These are phyloP conservation scores for Macaria notata DNA, from an alignment of 2,888 invertebrate genomes.

Conservation along the genomic window DNA sequence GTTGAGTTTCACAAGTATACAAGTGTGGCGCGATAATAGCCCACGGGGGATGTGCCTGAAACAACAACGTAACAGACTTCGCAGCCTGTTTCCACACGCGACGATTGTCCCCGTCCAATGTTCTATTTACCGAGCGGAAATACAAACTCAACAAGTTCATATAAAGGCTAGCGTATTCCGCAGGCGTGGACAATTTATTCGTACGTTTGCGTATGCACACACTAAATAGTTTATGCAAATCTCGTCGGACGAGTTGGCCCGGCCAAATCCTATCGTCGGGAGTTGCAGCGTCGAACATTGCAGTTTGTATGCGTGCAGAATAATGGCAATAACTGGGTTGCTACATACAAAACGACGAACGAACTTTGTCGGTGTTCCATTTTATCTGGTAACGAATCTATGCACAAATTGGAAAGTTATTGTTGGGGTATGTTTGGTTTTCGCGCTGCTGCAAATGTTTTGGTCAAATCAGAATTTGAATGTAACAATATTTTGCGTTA, in stretches of 20 bases:
- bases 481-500: too few species aligned
- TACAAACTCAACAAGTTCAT: slow-evolving; percentile 29
- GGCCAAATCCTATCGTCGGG: slow-evolving; percentile 36
- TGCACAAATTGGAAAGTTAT: slow-evolving; percentile 14
- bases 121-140: slow-evolving; percentile 32
- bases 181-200: slow-evolving; percentile 40
- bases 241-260: slow-evolving; percentile 31
- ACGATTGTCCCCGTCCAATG: slow-evolving; percentile 32
- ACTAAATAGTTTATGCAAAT: slow-evolving; percentile 53
- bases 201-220: slow-evolving; percentile 46
- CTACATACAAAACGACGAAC: slow-evolving; percentile 5
- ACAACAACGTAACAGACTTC: slow-evolving; percentile 36
- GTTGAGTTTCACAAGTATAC: slow-evolving; percentile 41
- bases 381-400: slow-evolving; percentile 6
- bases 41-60: slow-evolving; percentile 45
- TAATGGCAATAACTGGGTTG: slow-evolving; percentile 20
- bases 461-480: too few species aligned
- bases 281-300: slow-evolving; percentile 4
- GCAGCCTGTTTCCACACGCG: slow-evolving; percentile 34
- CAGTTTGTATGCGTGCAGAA: slow-evolving; percentile 28
- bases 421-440: slow-evolving; percentile 2
- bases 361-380: slow-evolving; percentile 11
- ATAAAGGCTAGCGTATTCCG: slow-evolving; percentile 28
- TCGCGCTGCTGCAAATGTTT: background rate
- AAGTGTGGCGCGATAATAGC: slow-evolving; percentile 44